Evolutionary conservation across 1,140 invertebrate species (phyloP).

Genomic region (Drosophila navojoa): DNA sequence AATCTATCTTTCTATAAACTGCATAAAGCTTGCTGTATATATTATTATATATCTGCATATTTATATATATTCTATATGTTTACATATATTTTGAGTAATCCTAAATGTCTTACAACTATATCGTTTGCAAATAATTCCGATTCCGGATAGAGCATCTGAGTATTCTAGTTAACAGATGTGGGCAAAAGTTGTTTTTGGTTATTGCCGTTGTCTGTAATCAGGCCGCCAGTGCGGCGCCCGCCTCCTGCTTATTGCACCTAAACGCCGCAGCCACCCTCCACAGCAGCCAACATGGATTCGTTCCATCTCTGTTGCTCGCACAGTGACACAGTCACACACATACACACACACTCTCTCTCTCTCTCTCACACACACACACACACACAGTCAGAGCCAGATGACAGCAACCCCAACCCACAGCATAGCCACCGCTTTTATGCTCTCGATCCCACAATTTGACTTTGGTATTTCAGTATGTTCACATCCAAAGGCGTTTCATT

Average conservation of each 20-base stretch:
- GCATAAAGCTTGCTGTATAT: too few species aligned
- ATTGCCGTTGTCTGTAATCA: constrained; percentile 45
- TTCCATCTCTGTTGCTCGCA: constrained; percentile 13
- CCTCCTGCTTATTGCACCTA: neutral
- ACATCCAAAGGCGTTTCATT: constrained; percentile 49
- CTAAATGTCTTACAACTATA: too few species aligned
- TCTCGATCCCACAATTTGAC: constrained; percentile 50
- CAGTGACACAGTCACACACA: constrained; percentile 8
- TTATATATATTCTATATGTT: too few species aligned
- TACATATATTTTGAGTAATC: too few species aligned
- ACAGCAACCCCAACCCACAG: constrained; percentile 6
- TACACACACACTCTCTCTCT: too few species aligned
- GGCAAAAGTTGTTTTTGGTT: neutral
- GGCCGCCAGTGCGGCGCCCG: constrained; percentile 48
- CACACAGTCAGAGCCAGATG: neutral
- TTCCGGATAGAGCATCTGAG: constrained; percentile 20
- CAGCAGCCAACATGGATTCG: constrained; percentile 29
- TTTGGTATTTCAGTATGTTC: constrained; percentile 34
- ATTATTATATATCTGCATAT: too few species aligned
- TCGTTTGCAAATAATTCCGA: neutral
- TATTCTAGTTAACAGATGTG: too few species aligned
- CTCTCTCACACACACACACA: constrained; percentile 10
- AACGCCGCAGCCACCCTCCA: constrained; percentile 23
- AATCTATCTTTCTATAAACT: too few species aligned
- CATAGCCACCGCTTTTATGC: constrained; percentile 38